phyloP scores from a whole-genome alignment of 1,140 invertebrate genomes.

The Limonius californicus region DNA sequence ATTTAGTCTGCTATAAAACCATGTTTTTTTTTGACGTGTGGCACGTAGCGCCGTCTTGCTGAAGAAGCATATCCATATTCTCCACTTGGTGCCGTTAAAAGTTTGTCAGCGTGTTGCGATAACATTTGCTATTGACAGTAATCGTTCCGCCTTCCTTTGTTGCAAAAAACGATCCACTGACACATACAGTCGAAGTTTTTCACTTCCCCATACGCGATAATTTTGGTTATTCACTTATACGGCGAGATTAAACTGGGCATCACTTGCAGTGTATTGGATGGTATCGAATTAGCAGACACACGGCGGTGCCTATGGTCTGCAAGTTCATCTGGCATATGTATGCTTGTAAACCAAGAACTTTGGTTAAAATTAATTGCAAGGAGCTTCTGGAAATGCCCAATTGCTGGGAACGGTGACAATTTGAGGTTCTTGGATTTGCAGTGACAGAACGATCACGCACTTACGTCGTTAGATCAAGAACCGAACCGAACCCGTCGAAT shows the following conservation, averaged over 20 bases:
- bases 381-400: constrained; percentile 1
- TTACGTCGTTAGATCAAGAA: background rate
- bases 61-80: constrained; percentile 30
- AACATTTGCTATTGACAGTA: constrained; percentile 32
- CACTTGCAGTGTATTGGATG: background rate
- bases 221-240: constrained; percentile 10
- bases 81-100: constrained; percentile 15
- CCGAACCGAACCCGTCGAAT: background rate
- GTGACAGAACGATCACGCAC: background rate
- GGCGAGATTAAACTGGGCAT: background rate
- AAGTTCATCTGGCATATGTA: background rate
- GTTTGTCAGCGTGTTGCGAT: constrained; percentile 24
- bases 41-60: constrained; percentile 40
- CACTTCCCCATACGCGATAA: background rate
- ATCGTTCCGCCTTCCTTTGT: constrained; percentile 25
- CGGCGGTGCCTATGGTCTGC: background rate
- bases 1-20: background rate
- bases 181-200: constrained; percentile 8
- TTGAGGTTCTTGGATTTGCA: background rate
- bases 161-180: constrained; percentile 17
- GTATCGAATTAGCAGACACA: background rate
- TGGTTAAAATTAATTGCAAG: background rate
- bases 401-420: constrained; percentile 3
- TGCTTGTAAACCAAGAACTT: background rate
- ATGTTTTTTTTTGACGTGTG: constrained; percentile 34